A percentile compares a stretch with the other conserved stretches of the same genome.
Conservation (phyloP, 2,888 invertebrate genomes). For the Ophion ellenae region DNA sequence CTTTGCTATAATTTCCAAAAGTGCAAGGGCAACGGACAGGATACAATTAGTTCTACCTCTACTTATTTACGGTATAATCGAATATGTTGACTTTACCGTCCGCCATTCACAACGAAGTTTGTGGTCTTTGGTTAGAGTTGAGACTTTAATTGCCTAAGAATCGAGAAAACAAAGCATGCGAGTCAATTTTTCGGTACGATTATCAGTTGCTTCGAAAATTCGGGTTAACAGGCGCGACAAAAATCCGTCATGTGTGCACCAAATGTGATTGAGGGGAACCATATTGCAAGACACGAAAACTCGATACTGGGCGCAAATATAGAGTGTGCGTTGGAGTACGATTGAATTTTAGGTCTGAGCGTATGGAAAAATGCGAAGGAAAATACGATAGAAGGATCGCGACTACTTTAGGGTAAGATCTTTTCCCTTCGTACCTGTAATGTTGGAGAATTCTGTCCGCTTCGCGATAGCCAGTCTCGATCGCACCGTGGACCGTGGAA, state of each 20-base stretch:
- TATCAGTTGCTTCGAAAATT: constrained; percentile 25
- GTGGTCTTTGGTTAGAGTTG: constrained; percentile 76
- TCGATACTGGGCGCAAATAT: constrained; percentile 34
- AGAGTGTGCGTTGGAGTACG: neutral
- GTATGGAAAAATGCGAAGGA: constrained; percentile 12
- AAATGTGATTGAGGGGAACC: constrained; percentile 3
- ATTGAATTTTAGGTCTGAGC: constrained; percentile 2
- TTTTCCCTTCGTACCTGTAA: constrained; percentile 72
- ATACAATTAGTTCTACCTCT: constrained; percentile 38
- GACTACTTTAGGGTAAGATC: constrained; percentile 8
- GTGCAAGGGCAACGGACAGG: constrained; percentile 19
- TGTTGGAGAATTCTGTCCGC: constrained; percentile 86
- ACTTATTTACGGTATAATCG: constrained; percentile 47
- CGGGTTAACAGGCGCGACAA: neutral
- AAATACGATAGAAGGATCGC: constrained; percentile 12
- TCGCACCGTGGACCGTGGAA: constrained; percentile 89
- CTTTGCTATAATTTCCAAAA: constrained; percentile 15
- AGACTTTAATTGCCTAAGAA: constrained; percentile 77
- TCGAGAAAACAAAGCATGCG: constrained; percentile 60
- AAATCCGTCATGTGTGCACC: constrained; percentile 2
- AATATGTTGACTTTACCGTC: constrained; percentile 71
- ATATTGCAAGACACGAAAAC: constrained; percentile 9
- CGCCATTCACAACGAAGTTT: constrained; percentile 72
- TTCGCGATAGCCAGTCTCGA: constrained; percentile 90
- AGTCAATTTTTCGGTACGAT: constrained; percentile 43